Percentiles rank a stretch among this genome's conserved stretches.
These are phyloP conservation scores for Aleiodes leptofemur DNA, from an alignment of 2,888 invertebrate species.

Conservation along the genomic window DNA sequence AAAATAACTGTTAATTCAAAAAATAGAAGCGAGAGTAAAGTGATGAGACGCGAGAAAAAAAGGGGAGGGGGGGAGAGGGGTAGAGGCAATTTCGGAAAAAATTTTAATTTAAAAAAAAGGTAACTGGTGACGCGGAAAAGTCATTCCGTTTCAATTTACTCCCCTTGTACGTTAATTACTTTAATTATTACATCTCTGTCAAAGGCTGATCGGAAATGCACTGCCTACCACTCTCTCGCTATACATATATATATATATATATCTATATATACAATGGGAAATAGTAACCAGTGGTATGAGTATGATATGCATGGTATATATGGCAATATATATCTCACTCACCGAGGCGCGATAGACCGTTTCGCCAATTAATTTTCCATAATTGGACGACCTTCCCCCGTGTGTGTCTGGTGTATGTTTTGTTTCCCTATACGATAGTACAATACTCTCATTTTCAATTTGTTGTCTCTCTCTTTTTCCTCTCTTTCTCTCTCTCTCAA, in stretches of 20 bases:
- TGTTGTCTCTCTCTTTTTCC: constrained; percentile 13
- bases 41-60: too few relatives aligned
- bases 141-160: constrained; percentile 22
- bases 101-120: constrained; percentile 23
- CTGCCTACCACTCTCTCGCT: not conserved
- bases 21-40: too few relatives aligned
- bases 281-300: constrained; percentile 19
- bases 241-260: too few relatives aligned
- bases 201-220: constrained; percentile 68
- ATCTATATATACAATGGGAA: not conserved
- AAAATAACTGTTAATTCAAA: too few relatives aligned
- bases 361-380: constrained; percentile 74
- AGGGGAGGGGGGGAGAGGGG: too few relatives aligned
- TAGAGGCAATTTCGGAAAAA: not conserved
- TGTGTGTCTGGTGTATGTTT: constrained; percentile 48
- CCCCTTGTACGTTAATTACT: constrained; percentile 68
- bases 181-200: constrained; percentile 72
- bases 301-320: constrained; percentile 38
- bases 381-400: constrained; percentile 68
- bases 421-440: constrained; percentile 5
- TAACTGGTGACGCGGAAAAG: constrained; percentile 5
- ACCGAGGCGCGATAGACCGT: constrained; percentile 38
- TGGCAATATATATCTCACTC: constrained; percentile 33
- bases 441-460: not conserved
- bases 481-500: not conserved